phyloP scores from a whole-genome alignment of 2,888 invertebrate genomes.

The Germaria angustata region DNA sequence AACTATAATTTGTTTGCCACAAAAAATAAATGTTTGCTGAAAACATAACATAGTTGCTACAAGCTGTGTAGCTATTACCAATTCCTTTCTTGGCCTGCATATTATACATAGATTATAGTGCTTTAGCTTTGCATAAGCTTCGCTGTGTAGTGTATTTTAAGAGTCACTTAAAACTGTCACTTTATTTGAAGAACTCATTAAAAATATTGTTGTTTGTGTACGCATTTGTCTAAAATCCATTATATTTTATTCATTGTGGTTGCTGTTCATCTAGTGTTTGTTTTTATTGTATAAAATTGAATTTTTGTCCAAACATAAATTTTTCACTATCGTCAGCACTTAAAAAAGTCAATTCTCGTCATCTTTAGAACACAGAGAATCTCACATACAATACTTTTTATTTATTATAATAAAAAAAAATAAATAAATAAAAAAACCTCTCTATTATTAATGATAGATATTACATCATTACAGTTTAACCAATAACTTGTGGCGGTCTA shows the following conservation, averaged over 20 bases:
- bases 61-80: too few relatives aligned
- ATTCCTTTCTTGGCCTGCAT: too few relatives aligned
- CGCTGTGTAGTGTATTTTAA: too few relatives aligned
- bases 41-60: too few relatives aligned
- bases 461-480: constrained; percentile 61
- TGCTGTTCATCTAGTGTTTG: background rate
- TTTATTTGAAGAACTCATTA: constrained; percentile 29
- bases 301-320: constrained; percentile 32
- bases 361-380: constrained; percentile 23
- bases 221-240: constrained; percentile 17
- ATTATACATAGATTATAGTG: too few relatives aligned
- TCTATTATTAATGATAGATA: constrained; percentile 54
- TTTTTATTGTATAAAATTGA: background rate
- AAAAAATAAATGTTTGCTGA: too few relatives aligned
- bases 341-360: constrained; percentile 48
- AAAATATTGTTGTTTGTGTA: background rate
- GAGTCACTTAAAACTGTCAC: background rate
- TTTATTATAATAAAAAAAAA: background rate
- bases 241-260: constrained; percentile 6
- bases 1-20: too few relatives aligned
- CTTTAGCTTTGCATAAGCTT: too few relatives aligned
- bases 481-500: constrained; percentile 52
- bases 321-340: constrained; percentile 51
- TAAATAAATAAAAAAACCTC: constrained; percentile 14
- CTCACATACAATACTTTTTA: constrained; percentile 3